phyloP scores from a whole-genome alignment of 2,797 vertebrate species.

The Simalia tracyae region DNA sequence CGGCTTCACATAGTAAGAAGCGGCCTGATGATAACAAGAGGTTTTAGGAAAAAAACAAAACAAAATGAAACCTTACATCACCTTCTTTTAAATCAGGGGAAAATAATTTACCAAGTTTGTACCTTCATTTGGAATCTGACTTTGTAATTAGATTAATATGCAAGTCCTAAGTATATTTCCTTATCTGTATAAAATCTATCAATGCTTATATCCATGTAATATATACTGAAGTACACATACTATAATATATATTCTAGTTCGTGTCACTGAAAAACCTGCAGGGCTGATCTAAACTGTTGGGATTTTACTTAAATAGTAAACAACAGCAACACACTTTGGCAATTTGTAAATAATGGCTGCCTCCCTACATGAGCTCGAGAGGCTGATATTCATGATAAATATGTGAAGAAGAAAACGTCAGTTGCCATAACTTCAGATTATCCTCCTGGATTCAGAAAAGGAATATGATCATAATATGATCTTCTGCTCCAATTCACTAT shows the following conservation, averaged over 20 bases:
- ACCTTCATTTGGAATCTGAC: not conserved
- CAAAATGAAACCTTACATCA: not conserved
- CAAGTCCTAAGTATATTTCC: not conserved
- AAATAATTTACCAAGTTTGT: not conserved
- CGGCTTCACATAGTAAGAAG: not conserved
- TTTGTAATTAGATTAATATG: not conserved
- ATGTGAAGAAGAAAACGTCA: not conserved
- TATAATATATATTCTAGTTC: not conserved
- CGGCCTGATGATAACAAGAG: not conserved
- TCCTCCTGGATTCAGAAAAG: not conserved
- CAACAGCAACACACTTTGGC: not conserved
- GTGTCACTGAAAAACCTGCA: not conserved
- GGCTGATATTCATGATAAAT: not conserved
- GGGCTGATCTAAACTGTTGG: not conserved
- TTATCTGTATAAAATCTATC: not conserved
- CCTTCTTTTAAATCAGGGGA: not conserved
- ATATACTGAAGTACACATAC: not conserved
- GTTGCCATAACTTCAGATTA: not conserved
- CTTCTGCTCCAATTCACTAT: not conserved
- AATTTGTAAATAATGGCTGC: not conserved
- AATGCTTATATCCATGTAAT: not conserved
- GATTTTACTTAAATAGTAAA: no score
- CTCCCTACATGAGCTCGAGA: not conserved
- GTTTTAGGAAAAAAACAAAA: not conserved
- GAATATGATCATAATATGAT: not conserved